Base-by-base conservation (phyloP, 2,888 invertebrate genomes). In the Achlya flavicornis region DNA sequence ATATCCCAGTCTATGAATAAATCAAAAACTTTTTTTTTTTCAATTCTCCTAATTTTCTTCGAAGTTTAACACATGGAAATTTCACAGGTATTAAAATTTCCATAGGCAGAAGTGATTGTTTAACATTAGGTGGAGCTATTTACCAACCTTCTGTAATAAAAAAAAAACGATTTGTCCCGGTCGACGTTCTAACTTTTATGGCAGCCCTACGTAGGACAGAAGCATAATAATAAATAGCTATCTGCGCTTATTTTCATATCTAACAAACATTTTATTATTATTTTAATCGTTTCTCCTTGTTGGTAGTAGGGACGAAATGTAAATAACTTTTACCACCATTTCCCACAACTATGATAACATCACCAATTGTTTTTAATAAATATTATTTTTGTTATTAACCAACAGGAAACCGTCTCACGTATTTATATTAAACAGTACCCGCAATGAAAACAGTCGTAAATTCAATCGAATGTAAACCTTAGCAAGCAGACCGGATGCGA, bases 371-470 rank as follows among this genome's bases (percentile, higher is more conserved):
- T 89, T 87, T 88, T 86, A 84, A 81, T 83, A 88, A 88, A 90
- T 86, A 89, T 89, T 84, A 88, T 90, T 86, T 86, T 79, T 87
- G 85, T 85, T 88, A 88, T 81, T 84, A 90, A 86, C 87, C 80
- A 87, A 90, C 93, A 91, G 93, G 93, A 93, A 91, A 88, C 92
- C 75, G 81, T 77, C 83, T 78, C 79, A 81, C 84, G 80, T 91
- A 92, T 93, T 92, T 92, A 92, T 91, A 91, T 90, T 81, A 90
- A 91, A 92, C 91, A 89, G 87, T 89, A 83, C 84, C 84, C 87
- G 90, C 91, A 91, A 87, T 89, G 90, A 92, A 91, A 92, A 92
- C 92, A 92, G 91, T 89, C 93, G 87, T 93, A 93, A 93, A 93
- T 93, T 76, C 88, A 88, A 91, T 92, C 88, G 83, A 89, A 91